Conservation (phyloP, 2,888 invertebrate genomes). For the Drosophila suboccidentalis region DNA sequence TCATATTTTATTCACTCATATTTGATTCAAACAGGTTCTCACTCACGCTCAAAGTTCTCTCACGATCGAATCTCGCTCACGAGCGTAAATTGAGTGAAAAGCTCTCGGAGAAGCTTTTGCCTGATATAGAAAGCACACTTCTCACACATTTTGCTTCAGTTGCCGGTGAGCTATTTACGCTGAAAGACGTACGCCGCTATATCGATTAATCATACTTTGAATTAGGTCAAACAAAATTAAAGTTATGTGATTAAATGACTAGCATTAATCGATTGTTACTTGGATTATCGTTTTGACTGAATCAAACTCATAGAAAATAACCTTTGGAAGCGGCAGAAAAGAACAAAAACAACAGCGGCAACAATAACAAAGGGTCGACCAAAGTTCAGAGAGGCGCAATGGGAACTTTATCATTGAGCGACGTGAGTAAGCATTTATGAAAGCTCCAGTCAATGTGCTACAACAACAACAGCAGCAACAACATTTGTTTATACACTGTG, state of each 20-base stretch:
- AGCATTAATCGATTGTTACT: neutral
- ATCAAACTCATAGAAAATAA: constrained; percentile 17
- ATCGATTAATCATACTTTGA: neutral
- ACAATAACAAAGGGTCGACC: constrained; percentile 3
- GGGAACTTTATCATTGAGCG: constrained; percentile 54
- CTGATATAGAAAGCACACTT: neutral
- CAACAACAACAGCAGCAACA: neutral
- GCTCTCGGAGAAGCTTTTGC: constrained; percentile 7
- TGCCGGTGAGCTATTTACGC: constrained; percentile 1
- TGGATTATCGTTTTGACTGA: neutral
- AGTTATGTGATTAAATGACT: constrained; percentile 6
- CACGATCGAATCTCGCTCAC: constrained; percentile 10
- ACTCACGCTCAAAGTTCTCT: constrained; percentile 1
- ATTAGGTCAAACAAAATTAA: neutral
- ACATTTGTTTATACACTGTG: constrained; percentile 46
- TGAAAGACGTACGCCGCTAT: neutral
- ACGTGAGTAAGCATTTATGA: constrained; percentile 41
- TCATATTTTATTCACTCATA: too few relatives aligned
- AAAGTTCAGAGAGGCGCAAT: constrained; percentile 43
- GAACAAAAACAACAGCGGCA: neutral
- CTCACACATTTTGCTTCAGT: constrained; percentile 8
- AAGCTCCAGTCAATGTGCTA: constrained; percentile 2
- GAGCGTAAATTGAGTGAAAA: constrained; percentile 2
- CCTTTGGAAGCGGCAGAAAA: constrained; percentile 23
- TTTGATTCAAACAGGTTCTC: neutral